phyloP scores from a whole-genome alignment of 2,888 invertebrate species.

The Dorcus parallelipipedus region DNA sequence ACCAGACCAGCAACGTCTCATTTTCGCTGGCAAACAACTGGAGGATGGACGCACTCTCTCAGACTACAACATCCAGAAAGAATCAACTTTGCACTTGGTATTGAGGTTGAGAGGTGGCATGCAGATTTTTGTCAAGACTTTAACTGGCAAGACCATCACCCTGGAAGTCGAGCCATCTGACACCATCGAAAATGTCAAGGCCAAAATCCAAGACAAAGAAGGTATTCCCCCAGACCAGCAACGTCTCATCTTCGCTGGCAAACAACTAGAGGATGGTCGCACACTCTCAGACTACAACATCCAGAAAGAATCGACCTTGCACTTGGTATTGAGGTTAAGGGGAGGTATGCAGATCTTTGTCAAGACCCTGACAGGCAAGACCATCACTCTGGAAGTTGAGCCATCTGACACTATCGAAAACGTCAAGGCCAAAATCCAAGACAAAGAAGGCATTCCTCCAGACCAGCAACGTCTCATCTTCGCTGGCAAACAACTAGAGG shows the following conservation, averaged over 20 bases:
- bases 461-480: too few relatives aligned
- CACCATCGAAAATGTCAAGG: conserved; percentile 92
- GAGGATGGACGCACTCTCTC: conserved; percentile 65
- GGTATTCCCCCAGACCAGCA: conserved; percentile 89
- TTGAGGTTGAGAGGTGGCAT: conserved; percentile 38
- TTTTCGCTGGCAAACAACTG: conserved; percentile 65
- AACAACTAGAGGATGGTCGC: conserved; percentile 56
- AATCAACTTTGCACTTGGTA: conserved; percentile 57
- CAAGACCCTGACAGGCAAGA: too few relatives aligned
- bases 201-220: conserved; percentile 87
- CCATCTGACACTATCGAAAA: too few relatives aligned
- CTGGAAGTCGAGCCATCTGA: conserved; percentile 71
- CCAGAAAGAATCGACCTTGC: too few relatives aligned
- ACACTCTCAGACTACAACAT: too few relatives aligned
- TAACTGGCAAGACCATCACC: conserved; percentile 60
- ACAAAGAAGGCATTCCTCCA: too few relatives aligned
- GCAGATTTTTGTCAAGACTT: conserved; percentile 24
- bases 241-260: conserved; percentile 85
- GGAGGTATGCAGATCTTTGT: too few relatives aligned
- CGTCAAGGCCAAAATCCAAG: too few relatives aligned
- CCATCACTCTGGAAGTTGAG: too few relatives aligned
- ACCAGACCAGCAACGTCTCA: conserved; percentile 61
- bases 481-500: too few relatives aligned
- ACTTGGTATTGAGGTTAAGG: too few relatives aligned
- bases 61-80: conserved; percentile 66